Percentiles rank a stretch among this genome's conserved stretches.
Conservation (phyloP, 2,797 vertebrate species). For the Enteromius afrohamiltoni region DNA sequence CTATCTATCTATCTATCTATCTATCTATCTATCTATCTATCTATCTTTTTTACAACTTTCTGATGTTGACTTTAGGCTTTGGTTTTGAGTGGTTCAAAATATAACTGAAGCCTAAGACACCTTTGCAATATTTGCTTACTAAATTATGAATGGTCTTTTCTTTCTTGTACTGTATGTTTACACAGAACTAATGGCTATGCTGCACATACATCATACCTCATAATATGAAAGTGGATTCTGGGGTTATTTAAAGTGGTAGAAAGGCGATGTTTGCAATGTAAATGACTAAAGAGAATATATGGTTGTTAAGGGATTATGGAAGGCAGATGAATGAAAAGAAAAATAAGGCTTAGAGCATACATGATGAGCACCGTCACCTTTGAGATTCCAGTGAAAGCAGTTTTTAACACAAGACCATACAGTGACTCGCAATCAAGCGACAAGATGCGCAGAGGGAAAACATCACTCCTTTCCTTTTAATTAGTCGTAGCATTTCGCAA, state of each 20-base stretch:
- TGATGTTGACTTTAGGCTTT: background rate
- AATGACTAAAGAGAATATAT: background rate
- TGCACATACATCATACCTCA: background rate
- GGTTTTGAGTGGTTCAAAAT: background rate
- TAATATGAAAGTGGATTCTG: background rate
- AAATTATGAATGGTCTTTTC: background rate
- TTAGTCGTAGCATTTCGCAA: constrained; percentile 43
- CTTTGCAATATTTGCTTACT: background rate
- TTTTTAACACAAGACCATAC: background rate
- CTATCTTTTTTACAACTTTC: background rate
- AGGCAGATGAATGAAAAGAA: background rate
- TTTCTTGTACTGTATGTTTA: background rate
- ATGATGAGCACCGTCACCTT: background rate
- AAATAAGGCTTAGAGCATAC: background rate
- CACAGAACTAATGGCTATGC: background rate
- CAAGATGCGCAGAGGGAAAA: constrained; percentile 15
- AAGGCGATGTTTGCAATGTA: background rate
- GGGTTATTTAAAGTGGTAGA: background rate
- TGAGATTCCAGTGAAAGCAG: constrained; percentile 2
- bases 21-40: background rate
- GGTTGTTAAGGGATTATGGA: background rate
- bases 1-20: background rate
- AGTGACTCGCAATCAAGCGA: constrained; percentile 17
- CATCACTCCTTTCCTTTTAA: constrained; percentile 36
- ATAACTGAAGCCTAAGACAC: background rate